Conservation (phyloP, 2,888 invertebrate species). For the Lingula anatina region DNA sequence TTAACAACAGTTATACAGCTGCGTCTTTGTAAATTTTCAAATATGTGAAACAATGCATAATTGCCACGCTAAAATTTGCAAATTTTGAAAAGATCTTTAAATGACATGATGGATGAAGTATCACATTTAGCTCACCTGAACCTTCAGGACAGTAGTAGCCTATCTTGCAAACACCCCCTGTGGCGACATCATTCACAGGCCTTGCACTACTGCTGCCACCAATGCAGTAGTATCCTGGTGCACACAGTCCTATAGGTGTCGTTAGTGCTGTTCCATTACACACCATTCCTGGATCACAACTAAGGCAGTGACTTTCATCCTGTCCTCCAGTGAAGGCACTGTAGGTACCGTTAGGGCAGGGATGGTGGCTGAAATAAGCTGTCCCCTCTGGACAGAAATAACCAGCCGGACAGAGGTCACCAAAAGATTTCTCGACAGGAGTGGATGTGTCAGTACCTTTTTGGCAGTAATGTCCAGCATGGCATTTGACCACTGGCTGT, state of each 20-base stretch:
- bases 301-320: conserved; percentile 26
- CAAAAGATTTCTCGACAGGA: conserved; percentile 24
- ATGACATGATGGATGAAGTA: too few species aligned
- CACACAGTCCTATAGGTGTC: conserved; percentile 36
- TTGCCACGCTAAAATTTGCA: too few species aligned
- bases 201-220: conserved; percentile 32
- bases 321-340: conserved; percentile 33
- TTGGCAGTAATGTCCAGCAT: conserved; percentile 40
- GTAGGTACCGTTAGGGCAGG: conserved; percentile 47
- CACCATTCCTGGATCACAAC: conserved; percentile 39
- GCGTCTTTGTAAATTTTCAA: too few species aligned
- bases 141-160: conserved; percentile 44
- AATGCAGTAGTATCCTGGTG: conserved; percentile 43
- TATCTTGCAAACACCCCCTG: conserved; percentile 38
- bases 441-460: conserved; percentile 15
- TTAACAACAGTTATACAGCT: too few species aligned
- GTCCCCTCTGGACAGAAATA: conserved; percentile 43
- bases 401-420: conserved; percentile 41
- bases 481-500: conserved; percentile 26
- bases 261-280: conserved; percentile 37
- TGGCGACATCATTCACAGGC: conserved; percentile 40
- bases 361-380: conserved; percentile 22
- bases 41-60: too few species aligned
- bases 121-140: conserved; percentile 36
- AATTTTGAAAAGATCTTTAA: too few species aligned